Evolutionary conservation across 2,113 vertebrate species (phyloP).

Genomic region (Pollachius pollachius): DNA sequence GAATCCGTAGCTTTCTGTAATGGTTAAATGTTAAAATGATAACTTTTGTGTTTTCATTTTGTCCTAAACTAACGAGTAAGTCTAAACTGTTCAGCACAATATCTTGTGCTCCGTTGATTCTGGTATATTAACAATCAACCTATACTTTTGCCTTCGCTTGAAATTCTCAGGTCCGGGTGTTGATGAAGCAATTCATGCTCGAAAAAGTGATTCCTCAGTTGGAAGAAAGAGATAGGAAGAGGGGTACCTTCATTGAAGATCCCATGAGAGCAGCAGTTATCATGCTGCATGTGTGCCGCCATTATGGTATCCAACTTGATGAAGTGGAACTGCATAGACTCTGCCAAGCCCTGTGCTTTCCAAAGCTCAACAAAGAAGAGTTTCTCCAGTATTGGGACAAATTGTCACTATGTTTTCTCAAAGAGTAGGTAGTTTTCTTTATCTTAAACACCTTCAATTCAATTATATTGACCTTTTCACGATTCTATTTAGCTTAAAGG

Average conservation of each 20-base stretch:
- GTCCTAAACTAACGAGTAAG: too few species aligned
- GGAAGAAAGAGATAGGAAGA: slow-evolving; percentile 14
- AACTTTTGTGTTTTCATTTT: too few species aligned
- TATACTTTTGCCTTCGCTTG: background rate
- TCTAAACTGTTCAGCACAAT: too few species aligned
- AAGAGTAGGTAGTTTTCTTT: slow-evolving; percentile 42
- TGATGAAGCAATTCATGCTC: slow-evolving; percentile 68
- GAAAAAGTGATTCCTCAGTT: slow-evolving; percentile 46
- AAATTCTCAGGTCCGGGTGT: slow-evolving; percentile 50
- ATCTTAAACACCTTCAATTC: background rate
- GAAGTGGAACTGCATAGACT: slow-evolving; percentile 26
- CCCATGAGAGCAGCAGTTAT: slow-evolving; percentile 61
- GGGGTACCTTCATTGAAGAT: slow-evolving; percentile 39
- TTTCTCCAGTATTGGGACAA: slow-evolving; percentile 63
- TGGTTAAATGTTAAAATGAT: too few species aligned
- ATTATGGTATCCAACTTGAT: slow-evolving; percentile 24
- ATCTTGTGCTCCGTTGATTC: too few species aligned
- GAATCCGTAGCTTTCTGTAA: too few species aligned
- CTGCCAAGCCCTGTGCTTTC: slow-evolving; percentile 60
- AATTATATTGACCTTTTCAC: too few species aligned
- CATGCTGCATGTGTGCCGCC: slow-evolving; percentile 45
- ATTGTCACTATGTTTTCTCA: slow-evolving; percentile 48
- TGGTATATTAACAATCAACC: background rate
- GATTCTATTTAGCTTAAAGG: too few species aligned
- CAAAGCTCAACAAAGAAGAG: slow-evolving; percentile 41